Percentiles rank a stretch among this genome's conserved stretches.
phyloP scores from a whole-genome alignment of 2,113 vertebrate genomes.

The Microcebus murinus region DNA sequence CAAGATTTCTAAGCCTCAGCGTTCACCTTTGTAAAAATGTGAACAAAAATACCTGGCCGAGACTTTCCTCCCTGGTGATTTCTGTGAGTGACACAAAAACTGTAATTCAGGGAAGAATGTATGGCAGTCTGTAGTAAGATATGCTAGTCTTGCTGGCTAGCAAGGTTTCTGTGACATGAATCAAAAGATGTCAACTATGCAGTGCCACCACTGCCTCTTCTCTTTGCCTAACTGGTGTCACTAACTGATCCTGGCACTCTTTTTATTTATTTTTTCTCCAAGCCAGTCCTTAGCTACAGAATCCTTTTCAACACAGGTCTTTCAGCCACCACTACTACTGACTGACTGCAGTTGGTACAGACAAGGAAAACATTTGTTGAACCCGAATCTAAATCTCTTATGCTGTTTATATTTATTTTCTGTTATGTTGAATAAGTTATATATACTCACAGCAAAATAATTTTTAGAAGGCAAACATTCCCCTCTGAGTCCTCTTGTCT shows the following conservation, averaged over 20 bases:
- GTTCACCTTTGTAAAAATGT: not conserved
- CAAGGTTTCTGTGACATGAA: not conserved
- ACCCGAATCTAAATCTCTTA: not conserved
- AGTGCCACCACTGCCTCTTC: not conserved
- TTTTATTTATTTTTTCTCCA: not conserved
- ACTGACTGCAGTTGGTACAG: not conserved
- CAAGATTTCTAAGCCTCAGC: not conserved
- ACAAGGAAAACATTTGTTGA: slow-evolving; percentile 7
- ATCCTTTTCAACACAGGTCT: not conserved
- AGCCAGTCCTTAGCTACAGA: not conserved
- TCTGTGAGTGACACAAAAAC: not conserved
- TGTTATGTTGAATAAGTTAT: not conserved
- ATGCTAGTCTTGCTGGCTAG: not conserved
- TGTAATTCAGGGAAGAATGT: not conserved
- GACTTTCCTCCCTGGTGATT: not conserved
- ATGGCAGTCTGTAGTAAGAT: not conserved
- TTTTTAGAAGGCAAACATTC: not conserved
- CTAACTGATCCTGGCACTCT: not conserved
- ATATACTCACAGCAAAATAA: not conserved
- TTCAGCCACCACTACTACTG: not conserved
- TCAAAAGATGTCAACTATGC: not conserved
- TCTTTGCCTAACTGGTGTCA: not conserved
- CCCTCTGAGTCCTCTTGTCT: not conserved
- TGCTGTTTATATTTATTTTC: slow-evolving; percentile 30
- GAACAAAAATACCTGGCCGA: not conserved